Evolutionary conservation across 1,140 invertebrate genomes (phyloP).

Genomic region (Drosophila pallidifrons): DNA sequence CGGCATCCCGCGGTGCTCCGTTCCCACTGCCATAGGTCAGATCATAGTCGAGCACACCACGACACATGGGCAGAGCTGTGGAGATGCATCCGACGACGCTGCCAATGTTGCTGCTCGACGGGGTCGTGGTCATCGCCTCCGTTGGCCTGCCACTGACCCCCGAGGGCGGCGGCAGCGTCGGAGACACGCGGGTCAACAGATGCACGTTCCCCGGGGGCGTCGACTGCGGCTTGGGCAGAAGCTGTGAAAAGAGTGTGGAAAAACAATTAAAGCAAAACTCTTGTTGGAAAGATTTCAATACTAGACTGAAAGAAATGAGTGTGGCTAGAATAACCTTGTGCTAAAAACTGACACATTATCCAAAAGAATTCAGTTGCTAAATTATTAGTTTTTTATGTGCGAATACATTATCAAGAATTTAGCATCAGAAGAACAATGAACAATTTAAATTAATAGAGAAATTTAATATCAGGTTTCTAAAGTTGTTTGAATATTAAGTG

Average conservation of each 20-base stretch:
- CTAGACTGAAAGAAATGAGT: neutral
- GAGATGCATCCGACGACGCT: slow-evolving; percentile 76
- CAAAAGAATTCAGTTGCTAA: too few relatives aligned
- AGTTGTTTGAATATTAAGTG: too few relatives aligned
- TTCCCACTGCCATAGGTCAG: slow-evolving; percentile 84
- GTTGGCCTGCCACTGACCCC: slow-evolving; percentile 55
- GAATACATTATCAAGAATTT: too few relatives aligned
- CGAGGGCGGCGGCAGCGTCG: slow-evolving; percentile 86
- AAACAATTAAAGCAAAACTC: neutral
- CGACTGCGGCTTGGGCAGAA: slow-evolving; percentile 68
- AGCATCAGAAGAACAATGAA: too few relatives aligned
- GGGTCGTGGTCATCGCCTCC: slow-evolving; percentile 84
- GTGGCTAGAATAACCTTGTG: neutral
- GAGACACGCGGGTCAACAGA: slow-evolving; percentile 87
- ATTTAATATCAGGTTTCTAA: too few relatives aligned
- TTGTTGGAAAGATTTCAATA: neutral
- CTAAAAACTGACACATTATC: too few relatives aligned
- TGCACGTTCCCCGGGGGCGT: slow-evolving; percentile 84
- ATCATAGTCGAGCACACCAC: slow-evolving; percentile 88
- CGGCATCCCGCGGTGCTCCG: slow-evolving; percentile 52
- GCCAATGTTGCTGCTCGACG: slow-evolving; percentile 46
- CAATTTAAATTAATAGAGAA: too few relatives aligned
- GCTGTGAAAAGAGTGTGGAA: slow-evolving; percentile 14
- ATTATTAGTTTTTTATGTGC: too few relatives aligned
- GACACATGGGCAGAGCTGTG: slow-evolving; percentile 85